Evolutionary conservation across 2,888 invertebrate genomes (phyloP).

Genomic region (Hypolimnas misippus): DNA sequence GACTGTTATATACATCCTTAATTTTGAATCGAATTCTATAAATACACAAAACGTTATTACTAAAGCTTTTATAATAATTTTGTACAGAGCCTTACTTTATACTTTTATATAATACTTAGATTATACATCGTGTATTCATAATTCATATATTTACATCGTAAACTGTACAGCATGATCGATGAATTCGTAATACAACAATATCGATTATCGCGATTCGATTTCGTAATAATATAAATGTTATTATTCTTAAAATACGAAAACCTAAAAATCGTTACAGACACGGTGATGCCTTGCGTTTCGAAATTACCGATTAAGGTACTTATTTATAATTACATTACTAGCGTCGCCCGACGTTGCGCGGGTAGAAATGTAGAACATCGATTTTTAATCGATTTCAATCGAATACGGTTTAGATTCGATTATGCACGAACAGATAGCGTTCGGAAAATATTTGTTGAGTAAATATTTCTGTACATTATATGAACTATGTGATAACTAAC

Average conservation of each 20-base stretch:
- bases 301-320: conserved; percentile 1
- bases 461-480: too few relatives aligned
- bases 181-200: not conserved
- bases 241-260: not conserved
- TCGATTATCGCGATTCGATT: conserved; percentile 7
- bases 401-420: too few relatives aligned
- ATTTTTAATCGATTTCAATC: too few relatives aligned
- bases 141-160: conserved; percentile 2
- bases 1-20: too few relatives aligned
- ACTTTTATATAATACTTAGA: not conserved
- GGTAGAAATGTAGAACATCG: too few relatives aligned
- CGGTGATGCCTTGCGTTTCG: conserved; percentile 1
- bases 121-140: too few relatives aligned
- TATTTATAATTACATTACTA: too few relatives aligned
- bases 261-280: not conserved
- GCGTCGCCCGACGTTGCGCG: not conserved
- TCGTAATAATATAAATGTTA: not conserved
- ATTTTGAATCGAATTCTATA: too few relatives aligned
- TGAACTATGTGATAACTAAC: not conserved
- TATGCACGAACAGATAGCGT: too few relatives aligned
- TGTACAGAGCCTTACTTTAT: not conserved
- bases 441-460: too few relatives aligned
- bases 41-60: too few relatives aligned
- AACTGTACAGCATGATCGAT: not conserved
- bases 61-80: not conserved